Evolutionary conservation across 2,888 invertebrate genomes (phyloP).

Genomic region (Ischnus inquisitorius): DNA sequence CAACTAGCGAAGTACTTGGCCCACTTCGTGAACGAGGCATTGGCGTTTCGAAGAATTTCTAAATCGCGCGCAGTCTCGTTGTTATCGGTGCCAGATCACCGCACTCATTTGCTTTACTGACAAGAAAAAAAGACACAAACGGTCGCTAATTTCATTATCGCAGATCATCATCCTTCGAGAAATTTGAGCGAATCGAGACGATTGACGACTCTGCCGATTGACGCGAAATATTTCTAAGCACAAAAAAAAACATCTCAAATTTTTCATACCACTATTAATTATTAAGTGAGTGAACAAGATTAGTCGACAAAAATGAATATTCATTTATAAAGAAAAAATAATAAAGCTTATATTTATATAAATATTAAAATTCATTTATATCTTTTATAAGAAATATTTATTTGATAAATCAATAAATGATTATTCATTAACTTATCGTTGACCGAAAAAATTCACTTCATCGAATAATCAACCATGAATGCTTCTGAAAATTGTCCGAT

Average conservation of each 20-base stretch:
- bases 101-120: conserved; percentile 32
- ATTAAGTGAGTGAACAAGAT: too few species aligned
- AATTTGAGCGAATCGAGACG: not conserved
- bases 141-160: not conserved
- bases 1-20: conserved; percentile 82
- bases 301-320: too few species aligned
- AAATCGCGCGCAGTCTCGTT: conserved; percentile 65
- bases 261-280: not conserved
- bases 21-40: conserved; percentile 76
- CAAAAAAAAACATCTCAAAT: too few species aligned
- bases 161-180: conserved; percentile 2
- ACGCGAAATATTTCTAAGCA: not conserved
- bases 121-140: conserved; percentile 18
- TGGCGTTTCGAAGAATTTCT: conserved; percentile 78
- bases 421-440: too few species aligned
- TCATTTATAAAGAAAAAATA: too few species aligned
- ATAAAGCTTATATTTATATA: too few species aligned
- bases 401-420: too few species aligned
- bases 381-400: too few species aligned
- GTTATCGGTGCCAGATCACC: conserved; percentile 33
- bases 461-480: too few species aligned
- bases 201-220: not conserved
- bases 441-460: too few species aligned
- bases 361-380: too few species aligned
- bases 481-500: too few species aligned